Evolutionary conservation across 1,140 invertebrate species (phyloP).

Genomic region (Bathynomus jamesi): DNA sequence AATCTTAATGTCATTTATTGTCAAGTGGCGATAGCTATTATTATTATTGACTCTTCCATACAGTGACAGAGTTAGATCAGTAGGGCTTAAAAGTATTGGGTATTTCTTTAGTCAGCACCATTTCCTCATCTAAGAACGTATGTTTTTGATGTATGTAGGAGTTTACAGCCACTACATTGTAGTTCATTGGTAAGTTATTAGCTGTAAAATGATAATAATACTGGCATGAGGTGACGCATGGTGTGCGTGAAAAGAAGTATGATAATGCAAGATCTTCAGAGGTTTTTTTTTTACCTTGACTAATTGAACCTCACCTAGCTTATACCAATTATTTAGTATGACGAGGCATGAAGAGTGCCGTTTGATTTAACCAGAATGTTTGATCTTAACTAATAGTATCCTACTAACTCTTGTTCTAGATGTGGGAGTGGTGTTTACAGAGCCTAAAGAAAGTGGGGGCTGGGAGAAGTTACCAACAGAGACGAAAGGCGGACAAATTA

Average conservation of each 20-base stretch:
- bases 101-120: too few species aligned
- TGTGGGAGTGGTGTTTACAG: slow-evolving; percentile 37
- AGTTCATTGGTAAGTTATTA: neutral
- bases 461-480: slow-evolving; percentile 32
- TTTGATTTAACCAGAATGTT: slow-evolving; percentile 28
- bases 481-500: slow-evolving; percentile 28
- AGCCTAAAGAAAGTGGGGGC: slow-evolving; percentile 35
- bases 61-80: too few species aligned
- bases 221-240: neutral
- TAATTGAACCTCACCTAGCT: neutral
- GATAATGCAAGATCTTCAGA: neutral
- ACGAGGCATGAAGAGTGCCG: slow-evolving; percentile 1
- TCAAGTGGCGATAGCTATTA: too few species aligned
- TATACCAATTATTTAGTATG: neutral
- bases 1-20: neutral
- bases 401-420: slow-evolving; percentile 37
- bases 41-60: too few species aligned
- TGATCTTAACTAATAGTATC: slow-evolving; percentile 34
- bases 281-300: neutral
- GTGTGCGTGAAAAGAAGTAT: neutral
- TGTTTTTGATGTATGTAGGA: slow-evolving; percentile 1
- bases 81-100: too few species aligned
- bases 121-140: slow-evolving; percentile 35
- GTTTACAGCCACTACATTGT: neutral
- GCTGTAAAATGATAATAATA: neutral